A percentile compares a stretch with the other conserved stretches of the same genome.
Evolutionary conservation across 2,113 vertebrate genomes (phyloP).

Genomic region (Crocuta crocuta): DNA sequence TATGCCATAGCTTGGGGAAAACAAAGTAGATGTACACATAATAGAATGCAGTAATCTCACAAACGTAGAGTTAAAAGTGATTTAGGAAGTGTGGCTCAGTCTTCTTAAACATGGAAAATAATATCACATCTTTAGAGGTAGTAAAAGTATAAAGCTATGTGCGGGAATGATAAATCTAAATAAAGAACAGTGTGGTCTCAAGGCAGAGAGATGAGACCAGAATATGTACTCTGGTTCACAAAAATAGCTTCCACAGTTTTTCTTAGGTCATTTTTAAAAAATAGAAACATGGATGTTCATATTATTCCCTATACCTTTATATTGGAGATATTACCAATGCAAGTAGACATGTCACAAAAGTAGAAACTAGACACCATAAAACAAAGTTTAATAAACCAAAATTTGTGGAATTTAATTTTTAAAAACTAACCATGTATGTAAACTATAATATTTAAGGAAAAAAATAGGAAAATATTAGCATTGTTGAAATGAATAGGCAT

Average conservation of each 20-base stretch:
- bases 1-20: neutral
- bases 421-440: neutral
- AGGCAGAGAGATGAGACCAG: neutral
- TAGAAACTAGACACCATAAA: neutral
- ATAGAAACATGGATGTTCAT: neutral
- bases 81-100: neutral
- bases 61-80: neutral
- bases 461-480: neutral
- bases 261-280: neutral
- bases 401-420: slow-evolving; percentile 10
- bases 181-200: neutral
- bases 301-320: neutral
- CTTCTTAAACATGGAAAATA: neutral
- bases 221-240: neutral
- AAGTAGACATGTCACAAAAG: neutral
- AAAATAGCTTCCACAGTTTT: neutral
- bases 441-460: neutral
- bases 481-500: slow-evolving; percentile 57
- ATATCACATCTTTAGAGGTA: neutral
- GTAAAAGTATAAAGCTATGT: neutral
- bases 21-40: neutral
- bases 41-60: neutral
- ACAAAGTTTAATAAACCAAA: neutral
- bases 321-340: neutral
- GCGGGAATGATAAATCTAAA: neutral